Conservation (phyloP, 2,888 invertebrate genomes). For the Gryllus longicercus region DNA sequence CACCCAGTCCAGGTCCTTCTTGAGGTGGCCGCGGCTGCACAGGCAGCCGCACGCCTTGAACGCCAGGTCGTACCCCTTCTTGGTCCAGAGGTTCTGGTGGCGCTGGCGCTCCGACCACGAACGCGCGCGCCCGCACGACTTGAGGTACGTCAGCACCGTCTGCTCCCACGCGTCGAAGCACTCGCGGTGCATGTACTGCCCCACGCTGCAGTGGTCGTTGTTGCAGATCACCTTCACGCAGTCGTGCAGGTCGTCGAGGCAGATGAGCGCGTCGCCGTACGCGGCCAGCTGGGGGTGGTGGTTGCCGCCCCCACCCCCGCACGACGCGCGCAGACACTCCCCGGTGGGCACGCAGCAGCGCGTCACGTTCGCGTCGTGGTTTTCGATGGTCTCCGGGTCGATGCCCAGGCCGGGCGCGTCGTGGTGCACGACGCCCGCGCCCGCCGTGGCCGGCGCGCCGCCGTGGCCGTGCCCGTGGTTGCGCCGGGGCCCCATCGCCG, state of each 20-base stretch:
- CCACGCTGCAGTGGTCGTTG: slow-evolving; percentile 84
- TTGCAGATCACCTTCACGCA: slow-evolving; percentile 89
- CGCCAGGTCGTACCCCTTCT: slow-evolving; percentile 94
- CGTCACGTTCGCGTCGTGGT: slow-evolving; percentile 52
- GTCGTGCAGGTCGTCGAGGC: slow-evolving; percentile 69
- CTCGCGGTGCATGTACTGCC: slow-evolving; percentile 92
- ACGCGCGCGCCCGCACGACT: slow-evolving; percentile 85
- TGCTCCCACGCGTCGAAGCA: slow-evolving; percentile 95
- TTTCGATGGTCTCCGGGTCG: slow-evolving; percentile 40
- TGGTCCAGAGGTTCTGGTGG: slow-evolving; percentile 94
- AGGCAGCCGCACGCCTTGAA: slow-evolving; percentile 93
- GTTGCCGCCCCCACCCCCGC: slow-evolving; percentile 53
- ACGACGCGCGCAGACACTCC: slow-evolving; percentile 68
- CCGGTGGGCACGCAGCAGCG: slow-evolving; percentile 80
- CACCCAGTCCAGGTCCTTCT: slow-evolving; percentile 92
- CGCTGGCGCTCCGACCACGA: slow-evolving; percentile 95
- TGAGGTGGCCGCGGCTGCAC: slow-evolving; percentile 87
- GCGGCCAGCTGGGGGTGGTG: slow-evolving; percentile 62
- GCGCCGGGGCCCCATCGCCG: not conserved
- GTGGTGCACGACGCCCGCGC: slow-evolving; percentile 30
- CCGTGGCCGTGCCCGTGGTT: slow-evolving; percentile 31
- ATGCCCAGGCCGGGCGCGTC: slow-evolving; percentile 36
- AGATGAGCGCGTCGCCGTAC: slow-evolving; percentile 55
- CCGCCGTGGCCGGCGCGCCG: slow-evolving; percentile 38
- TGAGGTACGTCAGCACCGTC: slow-evolving; percentile 80